phyloP scores from a whole-genome alignment of 2,797 vertebrate species.

The Lepidocolaptes lacrymiger region DNA sequence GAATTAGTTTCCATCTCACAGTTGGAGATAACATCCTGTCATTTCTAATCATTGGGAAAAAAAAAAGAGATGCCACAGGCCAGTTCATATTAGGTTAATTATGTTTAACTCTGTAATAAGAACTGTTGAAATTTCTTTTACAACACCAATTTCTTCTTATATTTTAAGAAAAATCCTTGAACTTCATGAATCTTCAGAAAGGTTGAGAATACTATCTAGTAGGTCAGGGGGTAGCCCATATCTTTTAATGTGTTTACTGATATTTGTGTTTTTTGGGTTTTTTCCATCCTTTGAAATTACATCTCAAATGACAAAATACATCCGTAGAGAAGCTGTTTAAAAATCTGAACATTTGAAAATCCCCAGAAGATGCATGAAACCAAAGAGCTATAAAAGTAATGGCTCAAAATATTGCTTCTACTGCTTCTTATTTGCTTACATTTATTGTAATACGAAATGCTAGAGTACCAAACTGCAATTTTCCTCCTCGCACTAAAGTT shows the following conservation, averaged over 20 bases:
- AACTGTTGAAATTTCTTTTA: slow-evolving; percentile 46
- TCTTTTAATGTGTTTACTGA: not conserved
- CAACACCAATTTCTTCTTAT: not conserved
- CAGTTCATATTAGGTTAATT: slow-evolving; percentile 57
- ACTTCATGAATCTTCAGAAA: not conserved
- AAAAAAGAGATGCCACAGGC: slow-evolving; percentile 42
- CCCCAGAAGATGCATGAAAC: not conserved
- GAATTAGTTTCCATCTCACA: slow-evolving; percentile 69
- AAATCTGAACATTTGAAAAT: not conserved
- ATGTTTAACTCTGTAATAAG: slow-evolving; percentile 45
- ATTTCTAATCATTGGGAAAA: slow-evolving; percentile 57
- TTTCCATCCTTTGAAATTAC: not conserved
- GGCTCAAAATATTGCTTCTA: not conserved
- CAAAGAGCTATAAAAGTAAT: not conserved
- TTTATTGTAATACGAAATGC: not conserved
- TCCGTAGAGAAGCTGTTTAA: not conserved
- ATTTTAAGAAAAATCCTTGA: slow-evolving; percentile 42
- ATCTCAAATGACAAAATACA: not conserved
- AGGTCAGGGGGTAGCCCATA: not conserved
- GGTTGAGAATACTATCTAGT: not conserved
- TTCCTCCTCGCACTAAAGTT: not conserved
- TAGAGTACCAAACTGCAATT: not conserved
- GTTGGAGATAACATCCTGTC: slow-evolving; percentile 69
- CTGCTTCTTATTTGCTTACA: not conserved
- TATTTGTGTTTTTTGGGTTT: not conserved